phyloP scores from a whole-genome alignment of 2,113 vertebrate genomes.

The Vidua chalybeata region DNA sequence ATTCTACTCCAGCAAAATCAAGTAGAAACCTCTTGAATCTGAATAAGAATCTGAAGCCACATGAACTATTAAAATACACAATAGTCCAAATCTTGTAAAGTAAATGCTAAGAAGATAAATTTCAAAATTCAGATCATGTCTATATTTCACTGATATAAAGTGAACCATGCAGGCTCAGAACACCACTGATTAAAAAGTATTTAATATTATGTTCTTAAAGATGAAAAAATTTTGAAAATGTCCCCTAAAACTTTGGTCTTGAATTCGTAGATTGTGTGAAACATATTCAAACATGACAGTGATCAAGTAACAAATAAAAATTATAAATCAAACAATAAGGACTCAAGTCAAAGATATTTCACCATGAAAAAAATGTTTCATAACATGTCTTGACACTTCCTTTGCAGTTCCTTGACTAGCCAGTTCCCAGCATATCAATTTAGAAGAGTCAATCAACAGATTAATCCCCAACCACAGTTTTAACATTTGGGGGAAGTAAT shows the following conservation, averaged over 20 bases:
- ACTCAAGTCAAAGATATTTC: neutral
- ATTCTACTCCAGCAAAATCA: neutral
- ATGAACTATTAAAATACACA: neutral
- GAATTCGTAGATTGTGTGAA: neutral
- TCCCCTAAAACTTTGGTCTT: neutral
- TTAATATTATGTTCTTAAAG: neutral
- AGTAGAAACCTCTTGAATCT: neutral
- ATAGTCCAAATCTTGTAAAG: neutral
- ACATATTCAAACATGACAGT: rapidly evolving
- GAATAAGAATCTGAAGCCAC: neutral
- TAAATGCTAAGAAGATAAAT: neutral
- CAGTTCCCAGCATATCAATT: neutral
- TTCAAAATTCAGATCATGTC: neutral
- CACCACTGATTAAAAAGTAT: neutral
- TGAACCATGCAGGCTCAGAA: neutral
- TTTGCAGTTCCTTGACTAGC: neutral
- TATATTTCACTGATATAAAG: neutral
- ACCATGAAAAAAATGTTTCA: rapidly evolving
- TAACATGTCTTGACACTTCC: rapidly evolving
- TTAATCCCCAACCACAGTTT: neutral
- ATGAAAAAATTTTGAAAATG: neutral
- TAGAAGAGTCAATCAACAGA: neutral
- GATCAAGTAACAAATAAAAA: neutral
- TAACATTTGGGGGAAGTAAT: neutral
- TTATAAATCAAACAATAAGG: neutral